Conservation (phyloP, 2,888 invertebrate genomes). For the Pseudolycoriella hygida region DNA sequence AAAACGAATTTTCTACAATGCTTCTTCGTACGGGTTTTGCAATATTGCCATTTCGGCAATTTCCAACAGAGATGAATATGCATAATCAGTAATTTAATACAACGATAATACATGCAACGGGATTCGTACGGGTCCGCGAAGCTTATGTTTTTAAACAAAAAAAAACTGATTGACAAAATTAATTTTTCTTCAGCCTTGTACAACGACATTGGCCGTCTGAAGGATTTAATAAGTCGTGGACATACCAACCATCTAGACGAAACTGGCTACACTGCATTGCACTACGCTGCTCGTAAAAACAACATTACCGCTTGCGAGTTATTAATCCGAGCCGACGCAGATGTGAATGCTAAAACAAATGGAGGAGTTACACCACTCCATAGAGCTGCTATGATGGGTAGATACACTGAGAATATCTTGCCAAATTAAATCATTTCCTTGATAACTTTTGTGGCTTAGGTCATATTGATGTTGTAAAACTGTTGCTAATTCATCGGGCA, state of each 20-base stretch:
- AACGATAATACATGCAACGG: no score
- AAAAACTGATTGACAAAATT: no score
- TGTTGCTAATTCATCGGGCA: conserved; percentile 46
- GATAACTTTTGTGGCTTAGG: conserved; percentile 28
- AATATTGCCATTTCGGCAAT: no score
- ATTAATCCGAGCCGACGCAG: conserved; percentile 50
- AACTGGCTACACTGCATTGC: conserved; percentile 73
- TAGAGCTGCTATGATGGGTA: conserved; percentile 60
- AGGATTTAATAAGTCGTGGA: conserved; percentile 36
- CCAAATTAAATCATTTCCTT: neutral
- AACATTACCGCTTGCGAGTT: conserved; percentile 48
- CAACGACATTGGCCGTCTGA: conserved; percentile 50
- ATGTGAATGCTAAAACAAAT: conserved; percentile 54
- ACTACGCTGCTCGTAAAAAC: conserved; percentile 76
- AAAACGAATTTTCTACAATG: no score
- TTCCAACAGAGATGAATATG: no score
- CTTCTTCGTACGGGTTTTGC: no score
- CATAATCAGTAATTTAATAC: no score
- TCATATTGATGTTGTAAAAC: conserved; percentile 42
- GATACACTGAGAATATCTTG: no score
- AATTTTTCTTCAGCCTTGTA: conserved; percentile 42
- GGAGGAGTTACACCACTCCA: conserved; percentile 64
- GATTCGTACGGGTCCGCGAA: no score
- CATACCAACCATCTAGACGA: conserved; percentile 46
- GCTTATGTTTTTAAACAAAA: no score